These are phyloP conservation scores for Emmelina monodactyla DNA, from an alignment of 2,888 invertebrate genomes.

Conservation along the genomic window DNA sequence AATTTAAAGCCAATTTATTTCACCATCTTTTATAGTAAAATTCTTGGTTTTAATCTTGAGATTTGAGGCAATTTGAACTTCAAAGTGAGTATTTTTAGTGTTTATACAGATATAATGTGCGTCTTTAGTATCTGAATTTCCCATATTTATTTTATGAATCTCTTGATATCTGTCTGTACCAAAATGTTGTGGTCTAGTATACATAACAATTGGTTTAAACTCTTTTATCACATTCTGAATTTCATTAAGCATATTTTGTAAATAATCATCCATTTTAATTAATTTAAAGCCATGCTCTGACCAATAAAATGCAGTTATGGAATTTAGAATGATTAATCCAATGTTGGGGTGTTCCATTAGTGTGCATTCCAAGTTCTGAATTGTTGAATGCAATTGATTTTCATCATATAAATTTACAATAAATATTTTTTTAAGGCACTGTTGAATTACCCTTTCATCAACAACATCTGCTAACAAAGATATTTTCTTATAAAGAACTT, in stretches of 20 bases:
- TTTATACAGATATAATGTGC: no score
- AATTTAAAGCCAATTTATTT: no score
- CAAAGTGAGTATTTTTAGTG: no score
- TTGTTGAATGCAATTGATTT: slow-evolving; percentile 41
- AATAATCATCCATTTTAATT: slow-evolving; percentile 55
- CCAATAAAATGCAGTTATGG: slow-evolving; percentile 61
- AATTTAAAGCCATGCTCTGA: slow-evolving; percentile 51
- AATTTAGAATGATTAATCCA: slow-evolving; percentile 46
- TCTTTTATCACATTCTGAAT: slow-evolving; percentile 53
- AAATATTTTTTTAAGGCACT: slow-evolving; percentile 19
- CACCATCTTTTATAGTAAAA: no score
- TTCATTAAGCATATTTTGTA: slow-evolving; percentile 40
- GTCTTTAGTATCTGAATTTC: no score
- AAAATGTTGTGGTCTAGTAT: slow-evolving; percentile 61
- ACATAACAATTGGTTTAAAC: slow-evolving; percentile 56
- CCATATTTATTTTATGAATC: no score
- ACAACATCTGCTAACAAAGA: neutral
- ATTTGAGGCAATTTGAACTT: no score
- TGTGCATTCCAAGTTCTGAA: slow-evolving; percentile 47
- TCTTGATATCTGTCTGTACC: no score
- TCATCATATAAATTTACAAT: slow-evolving; percentile 44
- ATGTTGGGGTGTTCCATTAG: slow-evolving; percentile 37
- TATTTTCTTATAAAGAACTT: neutral
- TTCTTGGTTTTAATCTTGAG: no score
- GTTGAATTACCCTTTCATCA: neutral